Evolutionary conservation across 2,888 invertebrate species (phyloP), one percentile per base, ranked within the genome.

Genomic region (Trissolcus brochymenae): DNA sequence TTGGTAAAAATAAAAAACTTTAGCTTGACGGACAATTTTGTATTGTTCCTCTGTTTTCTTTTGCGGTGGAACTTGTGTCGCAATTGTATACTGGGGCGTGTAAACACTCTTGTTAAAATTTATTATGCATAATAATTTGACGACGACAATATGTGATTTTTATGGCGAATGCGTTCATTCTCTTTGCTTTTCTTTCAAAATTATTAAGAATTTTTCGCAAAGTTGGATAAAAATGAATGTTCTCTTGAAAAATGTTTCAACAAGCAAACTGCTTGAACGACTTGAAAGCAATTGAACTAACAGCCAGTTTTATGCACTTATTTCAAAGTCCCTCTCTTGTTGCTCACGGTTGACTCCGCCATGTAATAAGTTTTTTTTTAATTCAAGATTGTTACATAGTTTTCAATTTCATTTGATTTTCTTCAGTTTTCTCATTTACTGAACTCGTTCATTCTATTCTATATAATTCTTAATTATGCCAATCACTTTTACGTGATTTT

Each of bases 251-350:
- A 65, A 71, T 72, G 50, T 72, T 50, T 64, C 65, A 72, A 65
- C 65, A 65, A 72, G 71, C 50, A 64, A 71, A 72, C n/a, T n/a
- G n/a, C 71, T 72, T 49, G 46, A 64, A 53, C 56, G 19, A 46
- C 17, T 41, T 35, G 19, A 50, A 64, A 72, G 57, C 62, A 72
- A 64, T 72, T 62, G 64, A 57, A 64, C 64, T 64, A 64, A 72
- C 64, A 64, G 71, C 53, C 53, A 64, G 64, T 64, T 64, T 65
- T 64, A 59, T 72, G 46, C n/a, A 65, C 55, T 21, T 60, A 41
- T 41, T 41, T 41, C n/a, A 41, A 41, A 9, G 1, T 3, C 41
- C 21, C 21, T 21, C 21, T 21, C 21, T 21, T 21, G 21, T 21
- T 21, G 4, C 21, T 21, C 21, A 21, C 21, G 21, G 21, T 21